These are phyloP conservation scores for Nemurella pictetii DNA, from an alignment of 2,888 invertebrate genomes.

Conservation along the genomic window DNA sequence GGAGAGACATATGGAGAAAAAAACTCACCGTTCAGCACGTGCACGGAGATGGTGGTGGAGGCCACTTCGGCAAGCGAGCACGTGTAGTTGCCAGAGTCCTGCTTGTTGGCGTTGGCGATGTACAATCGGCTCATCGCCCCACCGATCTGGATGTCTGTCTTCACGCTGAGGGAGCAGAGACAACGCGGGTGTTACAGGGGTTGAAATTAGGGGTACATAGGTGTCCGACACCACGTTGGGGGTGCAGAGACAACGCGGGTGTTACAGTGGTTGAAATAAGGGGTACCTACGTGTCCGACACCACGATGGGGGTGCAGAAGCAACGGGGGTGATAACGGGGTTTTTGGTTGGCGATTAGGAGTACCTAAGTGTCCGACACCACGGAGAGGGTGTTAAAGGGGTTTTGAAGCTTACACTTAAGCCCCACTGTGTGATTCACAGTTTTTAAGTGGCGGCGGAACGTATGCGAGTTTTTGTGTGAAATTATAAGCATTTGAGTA, in stretches of 20 bases:
- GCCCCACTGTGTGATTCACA: no score
- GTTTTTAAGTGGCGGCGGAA: no score
- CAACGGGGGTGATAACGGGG: neutral
- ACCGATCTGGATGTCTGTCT: constrained; percentile 73
- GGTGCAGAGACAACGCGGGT: constrained; percentile 45
- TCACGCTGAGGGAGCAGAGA: constrained; percentile 65
- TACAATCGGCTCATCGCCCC: constrained; percentile 75
- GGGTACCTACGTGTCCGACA: constrained; percentile 78
- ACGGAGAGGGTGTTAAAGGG: constrained; percentile 64
- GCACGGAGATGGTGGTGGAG: constrained; percentile 68
- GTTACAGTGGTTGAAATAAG: no score
- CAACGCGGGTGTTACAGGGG: neutral
- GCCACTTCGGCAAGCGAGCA: constrained; percentile 74
- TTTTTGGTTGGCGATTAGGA: no score
- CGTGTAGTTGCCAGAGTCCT: constrained; percentile 79
- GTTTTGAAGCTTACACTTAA: no score
- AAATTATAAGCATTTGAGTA: no score
- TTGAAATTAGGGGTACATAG: no score
- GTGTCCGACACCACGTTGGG: constrained; percentile 82
- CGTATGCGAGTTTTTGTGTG: no score
- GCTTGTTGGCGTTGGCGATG: constrained; percentile 77
- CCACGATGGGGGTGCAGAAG: constrained; percentile 65
- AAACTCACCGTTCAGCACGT: constrained; percentile 73
- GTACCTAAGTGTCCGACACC: constrained; percentile 78
- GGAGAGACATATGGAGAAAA: no score